Evolutionary conservation across 30 jellyfish, hydroid and myxozoan genomes (phyloP).

Genomic region (Sanderia malayensis): DNA sequence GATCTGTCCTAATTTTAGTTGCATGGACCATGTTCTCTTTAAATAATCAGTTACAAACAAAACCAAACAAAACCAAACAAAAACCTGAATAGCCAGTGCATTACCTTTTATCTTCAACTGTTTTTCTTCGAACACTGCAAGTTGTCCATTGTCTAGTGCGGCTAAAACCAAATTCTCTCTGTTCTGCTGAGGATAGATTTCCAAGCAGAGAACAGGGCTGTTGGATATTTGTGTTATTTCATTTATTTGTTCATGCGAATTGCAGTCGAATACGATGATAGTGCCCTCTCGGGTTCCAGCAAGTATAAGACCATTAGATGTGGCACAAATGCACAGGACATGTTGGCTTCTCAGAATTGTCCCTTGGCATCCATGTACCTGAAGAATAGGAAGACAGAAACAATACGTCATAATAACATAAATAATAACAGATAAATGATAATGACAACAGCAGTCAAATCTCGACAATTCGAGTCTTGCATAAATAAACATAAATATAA

Average conservation of each 20-base stretch:
- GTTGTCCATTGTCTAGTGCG: conserved; percentile 76
- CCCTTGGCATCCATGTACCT: conserved; percentile 70
- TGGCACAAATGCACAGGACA: conserved; percentile 74
- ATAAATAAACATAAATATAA: too few species aligned
- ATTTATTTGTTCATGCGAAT: conserved; percentile 33
- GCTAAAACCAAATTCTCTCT: conserved; percentile 29
- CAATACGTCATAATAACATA: background rate
- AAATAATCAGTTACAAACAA: too few species aligned
- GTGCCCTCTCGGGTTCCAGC: conserved; percentile 82
- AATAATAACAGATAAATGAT: too few species aligned
- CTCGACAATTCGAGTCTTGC: background rate
- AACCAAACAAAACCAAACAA: too few species aligned
- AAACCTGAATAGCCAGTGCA: too few species aligned
- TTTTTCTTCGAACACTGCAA: conserved; percentile 45
- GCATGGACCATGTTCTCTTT: too few species aligned
- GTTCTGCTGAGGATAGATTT: conserved; percentile 14
- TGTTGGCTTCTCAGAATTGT: conserved; percentile 69
- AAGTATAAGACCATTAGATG: conserved; percentile 19
- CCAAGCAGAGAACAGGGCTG: conserved; percentile 64
- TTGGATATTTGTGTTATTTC: conserved; percentile 44
- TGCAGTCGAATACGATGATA: conserved; percentile 59
- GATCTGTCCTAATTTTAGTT: too few species aligned
- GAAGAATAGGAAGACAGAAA: too few species aligned
- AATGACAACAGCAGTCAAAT: background rate
- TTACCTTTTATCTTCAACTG: conserved; percentile 54